Conservation (phyloP, 2,113 vertebrate species). For the Seriola aureovittata region DNA sequence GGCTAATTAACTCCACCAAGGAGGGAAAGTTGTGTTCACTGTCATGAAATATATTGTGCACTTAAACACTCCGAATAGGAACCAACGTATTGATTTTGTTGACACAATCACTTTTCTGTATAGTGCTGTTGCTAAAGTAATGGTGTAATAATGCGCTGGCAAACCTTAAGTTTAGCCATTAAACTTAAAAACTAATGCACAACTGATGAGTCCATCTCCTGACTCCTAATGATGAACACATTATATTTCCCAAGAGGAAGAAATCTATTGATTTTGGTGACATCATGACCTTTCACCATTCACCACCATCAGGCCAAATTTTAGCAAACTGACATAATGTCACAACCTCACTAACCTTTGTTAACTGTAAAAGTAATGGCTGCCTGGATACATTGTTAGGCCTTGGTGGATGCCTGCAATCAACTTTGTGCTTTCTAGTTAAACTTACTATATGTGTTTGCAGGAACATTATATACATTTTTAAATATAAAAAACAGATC, state of each 20-base stretch:
- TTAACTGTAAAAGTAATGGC: too few species aligned
- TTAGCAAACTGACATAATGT: background rate
- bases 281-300: too few species aligned
- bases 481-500: too few species aligned
- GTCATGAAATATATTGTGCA: slow-evolving; percentile 10
- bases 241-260: too few species aligned
- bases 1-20: slow-evolving; percentile 8
- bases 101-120: background rate
- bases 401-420: background rate
- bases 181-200: background rate
- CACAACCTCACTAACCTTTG: background rate
- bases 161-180: background rate
- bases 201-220: background rate
- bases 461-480: too few species aligned
- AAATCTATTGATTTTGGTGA: background rate
- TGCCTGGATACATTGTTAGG: too few species aligned
- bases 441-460: too few species aligned
- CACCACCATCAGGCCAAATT: background rate
- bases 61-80: background rate
- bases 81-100: slow-evolving; percentile 23
- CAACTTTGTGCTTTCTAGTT: too few species aligned
- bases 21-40: slow-evolving; percentile 16
- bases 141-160: background rate
- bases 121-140: background rate
- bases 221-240: background rate